Evolutionary conservation across 2,888 invertebrate species (phyloP), one percentile per base, ranked within the genome.

Genomic region (Itoplectis maculator): DNA sequence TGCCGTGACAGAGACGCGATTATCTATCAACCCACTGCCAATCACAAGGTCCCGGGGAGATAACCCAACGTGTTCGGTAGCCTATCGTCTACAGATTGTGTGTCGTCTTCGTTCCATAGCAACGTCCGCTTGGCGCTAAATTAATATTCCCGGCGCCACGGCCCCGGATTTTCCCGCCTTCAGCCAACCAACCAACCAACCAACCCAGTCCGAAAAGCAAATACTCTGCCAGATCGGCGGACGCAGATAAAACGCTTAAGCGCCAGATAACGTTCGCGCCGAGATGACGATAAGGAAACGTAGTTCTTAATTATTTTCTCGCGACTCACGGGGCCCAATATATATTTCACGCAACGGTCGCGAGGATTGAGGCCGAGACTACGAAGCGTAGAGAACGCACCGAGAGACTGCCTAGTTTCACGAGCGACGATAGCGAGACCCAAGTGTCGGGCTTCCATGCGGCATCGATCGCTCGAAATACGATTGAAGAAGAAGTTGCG

Each of bases 1-100:
- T 87, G 68, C 56, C 73, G 73, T 79, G 77, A 81, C 79, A 79
- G 84, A 85, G 59, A 74, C 63, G 82, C 82, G 90, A 90, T 88
- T 89, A 88, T 87, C 89, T 89, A 88, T 88, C 89, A 86, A 84
- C 79, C 83, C 86, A 82, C 86, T 86, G 83, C 84, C 87, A 90
- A 89, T 89, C 89, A 89, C 89, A 88, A 89, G 90, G 91, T 89
- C 89, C 76, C 70, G 82, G 82, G n/a, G 84, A 89, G 90, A 90
- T 90, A 91, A 91, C 89, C 91, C 86, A 89, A 73, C 72, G 79
- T n/a, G n/a, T 76, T 79, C 80, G 63, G 29, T 49, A 65, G 72
- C 45, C 69, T 45, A 61, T 49, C 61, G 63, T 56, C 20, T 51
- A 54, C 18, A 63, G 51, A 79, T 70, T 78, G 29, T 18, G 45